Evolutionary conservation across 2,888 invertebrate genomes (phyloP), one percentile per base, ranked within the genome.

Genomic region (Amiota communis): DNA sequence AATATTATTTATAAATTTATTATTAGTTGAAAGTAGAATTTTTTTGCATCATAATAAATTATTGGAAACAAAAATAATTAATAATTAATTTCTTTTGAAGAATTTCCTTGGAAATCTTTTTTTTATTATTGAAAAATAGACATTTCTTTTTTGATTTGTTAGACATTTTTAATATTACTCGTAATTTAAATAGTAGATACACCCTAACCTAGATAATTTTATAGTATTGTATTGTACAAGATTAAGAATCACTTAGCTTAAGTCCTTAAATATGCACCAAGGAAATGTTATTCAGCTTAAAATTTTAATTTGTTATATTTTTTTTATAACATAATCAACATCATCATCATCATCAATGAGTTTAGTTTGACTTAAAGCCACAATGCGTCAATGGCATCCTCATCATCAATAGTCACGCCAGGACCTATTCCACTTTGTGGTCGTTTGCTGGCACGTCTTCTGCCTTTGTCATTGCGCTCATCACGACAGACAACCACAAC

Each of bases 361-460:
- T n/a, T 10, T 8, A n/a, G 13, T 53, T 53, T 8, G 17, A 65
- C 51, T 80, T 77, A 83, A 48, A 83, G 76, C 83, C 83, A 83
- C 67, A 83, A 73, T 15, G 83, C 83, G 73, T 83, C 83, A 72
- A 83, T 78, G 75, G 86, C 83, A 10, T 83, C 83, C 8, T 84
- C 83, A 17, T 83, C 71, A 13, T 85, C 86, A 2, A 80, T 73
- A 15, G 73, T 77, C n/a, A 68, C 65, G 63, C 51, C 36, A 73
- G 8, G 49, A 13, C 11, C 49, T 20, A 2, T 65, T 65, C 56
- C 80, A 70, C 79, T 76, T 2, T 72, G 72, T 15, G 67, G 72
- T 11, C 49, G 73, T 12, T 78, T 51, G 72, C 59, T 73, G 71
- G 48, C 72, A 74, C 72, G 63, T 72, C 36, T 36, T 6, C 36